These are phyloP conservation scores for Ochropacha duplaris DNA, from an alignment of 2,888 invertebrate genomes.

Conservation along the genomic window DNA sequence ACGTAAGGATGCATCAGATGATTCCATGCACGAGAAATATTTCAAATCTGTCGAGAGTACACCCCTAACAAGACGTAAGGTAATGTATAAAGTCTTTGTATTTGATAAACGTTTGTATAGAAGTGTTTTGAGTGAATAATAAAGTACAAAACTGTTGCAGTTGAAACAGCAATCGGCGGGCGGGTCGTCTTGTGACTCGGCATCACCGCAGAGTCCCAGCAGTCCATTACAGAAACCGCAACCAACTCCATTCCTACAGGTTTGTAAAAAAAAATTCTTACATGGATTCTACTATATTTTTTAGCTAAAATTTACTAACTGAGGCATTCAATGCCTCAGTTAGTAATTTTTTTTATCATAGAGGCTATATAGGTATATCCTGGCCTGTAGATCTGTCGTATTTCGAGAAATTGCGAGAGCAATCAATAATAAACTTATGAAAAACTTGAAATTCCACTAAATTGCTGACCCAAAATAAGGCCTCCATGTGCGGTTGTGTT, in stretches of 20 bases:
- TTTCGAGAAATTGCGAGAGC: too few relatives aligned
- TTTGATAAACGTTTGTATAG: background rate
- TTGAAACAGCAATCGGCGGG: conserved; percentile 75
- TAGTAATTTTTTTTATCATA: too few relatives aligned
- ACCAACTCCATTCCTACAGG: conserved; percentile 72
- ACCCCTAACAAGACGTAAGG: conserved; percentile 83
- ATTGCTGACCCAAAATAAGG: too few relatives aligned
- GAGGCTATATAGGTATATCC: too few relatives aligned
- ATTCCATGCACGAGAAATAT: conserved; percentile 92
- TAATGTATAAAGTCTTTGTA: conserved; percentile 25
- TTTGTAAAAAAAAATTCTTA: conserved; percentile 15
- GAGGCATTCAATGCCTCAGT: too few relatives aligned
- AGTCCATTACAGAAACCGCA: conserved; percentile 81
- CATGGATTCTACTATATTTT: background rate
- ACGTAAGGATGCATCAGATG: conserved; percentile 86
- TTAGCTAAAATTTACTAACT: too few relatives aligned
- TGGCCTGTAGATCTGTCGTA: too few relatives aligned
- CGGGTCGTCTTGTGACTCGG: conserved; percentile 83
- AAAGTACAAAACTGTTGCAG: conserved; percentile 37
- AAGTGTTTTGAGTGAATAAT: background rate
- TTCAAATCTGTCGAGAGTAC: conserved; percentile 88
- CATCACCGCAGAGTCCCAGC: conserved; percentile 84
- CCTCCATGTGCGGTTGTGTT: too few relatives aligned
- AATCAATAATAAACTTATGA: too few relatives aligned
- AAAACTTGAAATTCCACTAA: too few relatives aligned